Conservation (phyloP, 1,140 invertebrate species). For the Pseudomyrmex cubaensis region DNA sequence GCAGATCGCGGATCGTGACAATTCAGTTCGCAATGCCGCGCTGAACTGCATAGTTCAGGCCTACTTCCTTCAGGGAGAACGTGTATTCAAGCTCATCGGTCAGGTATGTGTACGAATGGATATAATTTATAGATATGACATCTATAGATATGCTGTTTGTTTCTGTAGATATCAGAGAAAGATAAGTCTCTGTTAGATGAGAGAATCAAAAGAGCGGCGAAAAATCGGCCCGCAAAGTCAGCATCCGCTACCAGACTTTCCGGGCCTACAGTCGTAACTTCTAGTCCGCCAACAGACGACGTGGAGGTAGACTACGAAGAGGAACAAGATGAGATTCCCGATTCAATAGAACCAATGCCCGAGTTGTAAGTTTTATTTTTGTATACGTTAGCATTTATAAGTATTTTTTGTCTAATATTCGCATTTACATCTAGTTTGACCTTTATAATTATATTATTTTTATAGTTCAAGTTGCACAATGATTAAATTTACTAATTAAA, state of each 20-base stretch:
- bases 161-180: slow-evolving; percentile 94
- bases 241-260: slow-evolving; percentile 76
- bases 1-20: slow-evolving; percentile 98
- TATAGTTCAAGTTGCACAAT: too few relatives aligned
- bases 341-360: slow-evolving; percentile 72
- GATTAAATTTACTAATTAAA: too few relatives aligned
- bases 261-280: slow-evolving; percentile 76
- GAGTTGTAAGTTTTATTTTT: slow-evolving; percentile 73
- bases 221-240: slow-evolving; percentile 87
- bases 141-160: slow-evolving; percentile 15
- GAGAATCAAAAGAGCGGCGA: slow-evolving; percentile 95
- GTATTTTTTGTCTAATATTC: slow-evolving; percentile 1
- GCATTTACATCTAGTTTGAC: slow-evolving; percentile 22
- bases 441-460: neutral
- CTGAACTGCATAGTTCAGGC: slow-evolving; percentile 97
- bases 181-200: slow-evolving; percentile 97
- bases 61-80: slow-evolving; percentile 96
- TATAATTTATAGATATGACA: neutral
- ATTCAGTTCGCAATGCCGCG: slow-evolving; percentile 97
- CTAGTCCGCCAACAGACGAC: slow-evolving; percentile 73
- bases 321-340: slow-evolving; percentile 76
- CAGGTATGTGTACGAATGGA: slow-evolving; percentile 86
- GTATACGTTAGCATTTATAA: neutral
- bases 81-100: slow-evolving; percentile 96
- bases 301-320: slow-evolving; percentile 81